A percentile compares a stretch with the other conserved stretches of the same genome.
These are phyloP conservation scores for Sapajus apella DNA, from an alignment of 2,113 vertebrate species.

Conservation along the genomic window DNA sequence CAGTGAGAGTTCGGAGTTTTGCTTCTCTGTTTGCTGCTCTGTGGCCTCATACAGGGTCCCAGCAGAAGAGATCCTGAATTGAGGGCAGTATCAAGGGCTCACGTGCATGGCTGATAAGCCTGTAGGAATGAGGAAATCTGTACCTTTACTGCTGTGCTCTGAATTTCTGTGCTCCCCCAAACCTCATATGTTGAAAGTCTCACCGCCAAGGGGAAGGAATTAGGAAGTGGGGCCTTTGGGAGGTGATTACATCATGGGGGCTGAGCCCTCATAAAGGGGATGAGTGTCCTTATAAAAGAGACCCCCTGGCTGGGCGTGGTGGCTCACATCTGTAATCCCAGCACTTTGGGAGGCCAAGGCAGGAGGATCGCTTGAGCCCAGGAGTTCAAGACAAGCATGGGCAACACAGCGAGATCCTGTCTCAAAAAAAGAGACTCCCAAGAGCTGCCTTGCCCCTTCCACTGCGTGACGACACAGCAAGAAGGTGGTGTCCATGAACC, in stretches of 20 bases:
- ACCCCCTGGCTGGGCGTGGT: no score
- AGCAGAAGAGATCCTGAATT: not conserved
- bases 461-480: not conserved
- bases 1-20: not conserved
- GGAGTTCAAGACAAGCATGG: no score
- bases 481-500: not conserved
- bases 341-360: no score
- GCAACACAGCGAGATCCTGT: no score
- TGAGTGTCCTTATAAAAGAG: not conserved
- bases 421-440: no score
- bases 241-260: not conserved
- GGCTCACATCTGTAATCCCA: no score
- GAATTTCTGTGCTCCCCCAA: not conserved
- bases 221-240: not conserved
- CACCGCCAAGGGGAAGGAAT: not conserved
- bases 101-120: rapidly evolving
- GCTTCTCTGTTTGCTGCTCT: not conserved
- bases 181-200: not conserved
- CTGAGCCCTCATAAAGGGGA: no score
- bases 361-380: no score
- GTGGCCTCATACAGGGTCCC: not conserved
- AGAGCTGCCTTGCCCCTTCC: not conserved
- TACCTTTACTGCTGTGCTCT: no score
- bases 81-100: not conserved
- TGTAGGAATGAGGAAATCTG: rapidly evolving